Evolutionary conservation across 2,797 vertebrate genomes (phyloP).

Genomic region (Hypotaenidia okinawae): DNA sequence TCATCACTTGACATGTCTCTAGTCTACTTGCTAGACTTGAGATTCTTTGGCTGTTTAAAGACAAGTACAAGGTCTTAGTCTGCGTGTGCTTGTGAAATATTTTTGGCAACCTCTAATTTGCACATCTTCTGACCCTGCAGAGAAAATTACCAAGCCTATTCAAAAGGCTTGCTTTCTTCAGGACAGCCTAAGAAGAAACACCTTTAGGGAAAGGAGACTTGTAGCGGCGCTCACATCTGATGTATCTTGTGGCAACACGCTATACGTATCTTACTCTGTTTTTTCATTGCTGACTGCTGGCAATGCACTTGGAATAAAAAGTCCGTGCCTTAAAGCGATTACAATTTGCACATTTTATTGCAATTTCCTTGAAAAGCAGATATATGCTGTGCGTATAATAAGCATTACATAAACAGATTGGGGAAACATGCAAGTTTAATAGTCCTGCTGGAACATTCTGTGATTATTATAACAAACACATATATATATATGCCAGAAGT

Average conservation of each 20-base stretch:
- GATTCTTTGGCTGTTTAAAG: slow-evolving; percentile 44
- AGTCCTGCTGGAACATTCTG: background rate
- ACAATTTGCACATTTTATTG: slow-evolving; percentile 34
- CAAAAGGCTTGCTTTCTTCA: background rate
- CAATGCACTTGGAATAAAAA: background rate
- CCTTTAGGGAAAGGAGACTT: slow-evolving; percentile 10
- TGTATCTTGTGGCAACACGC: background rate
- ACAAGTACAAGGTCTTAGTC: slow-evolving; percentile 28
- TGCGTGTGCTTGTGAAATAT: slow-evolving; percentile 15
- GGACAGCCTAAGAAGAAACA: background rate
- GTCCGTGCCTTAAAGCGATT: background rate
- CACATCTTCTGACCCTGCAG: slow-evolving; percentile 31
- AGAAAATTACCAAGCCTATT: slow-evolving; percentile 24
- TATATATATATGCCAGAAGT: background rate
- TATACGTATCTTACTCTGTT: background rate
- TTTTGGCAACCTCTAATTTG: slow-evolving; percentile 56
- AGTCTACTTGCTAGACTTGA: slow-evolving; percentile 33
- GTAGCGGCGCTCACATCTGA: slow-evolving; percentile 8
- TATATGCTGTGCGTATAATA: background rate
- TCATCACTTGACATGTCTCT: slow-evolving; percentile 25
- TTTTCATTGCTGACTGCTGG: background rate
- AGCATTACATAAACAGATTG: slow-evolving; percentile 31
- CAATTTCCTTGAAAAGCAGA: slow-evolving; percentile 23
- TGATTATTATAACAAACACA: slow-evolving; percentile 29
- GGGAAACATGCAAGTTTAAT: slow-evolving; percentile 21